phyloP scores from a whole-genome alignment of 2,888 invertebrate genomes.

The Caenorhabditis doughertyi region DNA sequence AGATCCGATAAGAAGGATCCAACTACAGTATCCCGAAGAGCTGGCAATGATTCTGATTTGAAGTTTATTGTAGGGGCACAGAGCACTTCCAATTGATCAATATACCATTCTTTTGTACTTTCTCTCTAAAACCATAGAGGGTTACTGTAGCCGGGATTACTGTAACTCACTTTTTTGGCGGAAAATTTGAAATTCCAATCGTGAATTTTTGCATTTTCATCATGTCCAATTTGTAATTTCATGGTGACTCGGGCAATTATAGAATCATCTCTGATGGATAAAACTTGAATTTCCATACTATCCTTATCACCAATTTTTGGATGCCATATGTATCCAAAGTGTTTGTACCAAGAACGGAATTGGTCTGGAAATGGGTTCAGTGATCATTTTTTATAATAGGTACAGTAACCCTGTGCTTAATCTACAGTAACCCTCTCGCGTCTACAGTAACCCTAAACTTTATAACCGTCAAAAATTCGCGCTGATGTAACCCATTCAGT shows the following conservation, averaged over 20 bases:
- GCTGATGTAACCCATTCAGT: too few species aligned
- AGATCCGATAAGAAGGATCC: not conserved
- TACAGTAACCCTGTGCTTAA: too few species aligned
- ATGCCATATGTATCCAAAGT: conserved; percentile 18
- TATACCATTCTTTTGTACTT: not conserved
- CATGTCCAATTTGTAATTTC: conserved; percentile 5
- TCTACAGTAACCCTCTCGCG: too few species aligned
- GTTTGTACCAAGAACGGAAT: not conserved
- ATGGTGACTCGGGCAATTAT: not conserved
- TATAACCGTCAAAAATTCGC: too few species aligned
- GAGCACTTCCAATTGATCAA: conserved; percentile 1
- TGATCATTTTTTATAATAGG: too few species aligned
- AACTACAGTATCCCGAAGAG: not conserved
- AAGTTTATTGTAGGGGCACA: not conserved
- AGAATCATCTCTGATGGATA: not conserved
- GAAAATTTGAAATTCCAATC: conserved; percentile 15
- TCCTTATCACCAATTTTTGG: not conserved
- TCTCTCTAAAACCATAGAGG: too few species aligned
- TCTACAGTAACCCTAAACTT: too few species aligned
- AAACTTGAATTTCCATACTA: not conserved
- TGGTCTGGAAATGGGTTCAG: not conserved
- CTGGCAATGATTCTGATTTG: not conserved
- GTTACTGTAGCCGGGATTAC: too few species aligned
- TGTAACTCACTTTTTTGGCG: not conserved
- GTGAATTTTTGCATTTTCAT: not conserved